These are phyloP conservation scores for Cetonia aurata DNA, from an alignment of 2,888 invertebrate species.

Conservation along the genomic window DNA sequence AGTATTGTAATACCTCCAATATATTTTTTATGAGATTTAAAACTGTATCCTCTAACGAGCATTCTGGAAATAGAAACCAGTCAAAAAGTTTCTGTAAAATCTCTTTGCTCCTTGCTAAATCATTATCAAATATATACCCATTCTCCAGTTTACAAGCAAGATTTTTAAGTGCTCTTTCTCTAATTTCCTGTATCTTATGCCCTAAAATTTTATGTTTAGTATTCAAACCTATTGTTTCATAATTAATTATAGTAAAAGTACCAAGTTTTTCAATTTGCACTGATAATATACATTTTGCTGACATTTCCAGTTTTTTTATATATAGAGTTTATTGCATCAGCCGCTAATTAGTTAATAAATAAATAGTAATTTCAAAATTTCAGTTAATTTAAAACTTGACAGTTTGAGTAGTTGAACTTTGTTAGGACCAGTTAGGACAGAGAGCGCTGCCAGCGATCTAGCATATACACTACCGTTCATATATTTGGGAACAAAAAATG, in stretches of 20 bases:
- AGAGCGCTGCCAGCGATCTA: too few relatives aligned
- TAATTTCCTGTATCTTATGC: slow-evolving; percentile 64
- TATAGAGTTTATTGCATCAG: too few relatives aligned
- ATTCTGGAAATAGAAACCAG: slow-evolving; percentile 73
- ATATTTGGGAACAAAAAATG: too few relatives aligned
- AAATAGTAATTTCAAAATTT: not conserved
- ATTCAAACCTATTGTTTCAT: not conserved
- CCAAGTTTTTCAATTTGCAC: slow-evolving; percentile 62
- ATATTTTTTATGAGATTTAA: slow-evolving; percentile 70
- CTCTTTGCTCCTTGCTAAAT: slow-evolving; percentile 71
- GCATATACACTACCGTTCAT: too few relatives aligned
- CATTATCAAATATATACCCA: slow-evolving; percentile 74
- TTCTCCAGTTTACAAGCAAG: slow-evolving; percentile 73
- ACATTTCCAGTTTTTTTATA: slow-evolving; percentile 48
- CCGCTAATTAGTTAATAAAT: too few relatives aligned
- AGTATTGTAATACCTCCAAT: slow-evolving; percentile 65
- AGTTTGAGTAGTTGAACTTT: slow-evolving; percentile 1
- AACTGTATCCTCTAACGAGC: slow-evolving; percentile 71
- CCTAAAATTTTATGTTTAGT: slow-evolving; percentile 54
- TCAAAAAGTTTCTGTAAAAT: slow-evolving; percentile 72
- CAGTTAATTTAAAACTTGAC: not conserved
- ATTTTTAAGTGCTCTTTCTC: slow-evolving; percentile 63
- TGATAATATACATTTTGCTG: slow-evolving; percentile 57
- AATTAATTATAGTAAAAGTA: slow-evolving; percentile 47
- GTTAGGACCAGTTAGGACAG: too few relatives aligned